phyloP scores from a whole-genome alignment of 92 coral and sea anemone species.

The Actinostola sp. region DNA sequence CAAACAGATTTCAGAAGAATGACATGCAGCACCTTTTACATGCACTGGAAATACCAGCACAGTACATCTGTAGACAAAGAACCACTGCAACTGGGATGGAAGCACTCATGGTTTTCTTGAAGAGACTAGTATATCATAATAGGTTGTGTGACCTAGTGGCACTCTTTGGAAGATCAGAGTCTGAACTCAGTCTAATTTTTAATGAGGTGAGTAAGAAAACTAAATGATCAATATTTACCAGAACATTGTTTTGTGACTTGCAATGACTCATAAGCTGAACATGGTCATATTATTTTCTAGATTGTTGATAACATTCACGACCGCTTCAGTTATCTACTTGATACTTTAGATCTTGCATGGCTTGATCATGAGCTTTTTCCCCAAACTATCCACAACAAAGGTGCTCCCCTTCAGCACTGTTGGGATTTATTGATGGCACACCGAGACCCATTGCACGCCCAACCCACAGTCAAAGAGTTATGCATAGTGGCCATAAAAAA shows the following conservation, averaged over 20 bases:
- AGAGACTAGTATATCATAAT: slow-evolving; percentile 49
- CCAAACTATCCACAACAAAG: no score
- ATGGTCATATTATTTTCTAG: background rate
- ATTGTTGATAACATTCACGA: background rate
- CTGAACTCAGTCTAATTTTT: background rate
- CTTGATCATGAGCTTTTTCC: no score
- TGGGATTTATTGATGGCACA: no score
- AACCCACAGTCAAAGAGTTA: no score
- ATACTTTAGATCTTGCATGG: no score
- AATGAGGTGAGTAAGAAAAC: background rate
- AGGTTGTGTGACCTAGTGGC: slow-evolving; percentile 58
- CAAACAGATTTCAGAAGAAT: slow-evolving; percentile 65
- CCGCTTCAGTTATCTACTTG: no score
- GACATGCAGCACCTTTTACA: slow-evolving; percentile 49
- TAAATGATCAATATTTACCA: background rate
- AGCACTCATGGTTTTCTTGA: slow-evolving; percentile 59
- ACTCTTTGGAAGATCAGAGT: slow-evolving; percentile 9
- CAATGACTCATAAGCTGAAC: no score
- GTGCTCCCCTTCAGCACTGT: no score
- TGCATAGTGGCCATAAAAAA: no score
- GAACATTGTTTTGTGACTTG: no score
- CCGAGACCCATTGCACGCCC: no score
- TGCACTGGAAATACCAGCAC: slow-evolving; percentile 54
- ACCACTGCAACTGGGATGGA: slow-evolving; percentile 50
- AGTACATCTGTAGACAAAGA: slow-evolving; percentile 48